These are phyloP conservation scores for Rostratula benghalensis DNA, from an alignment of 2,113 vertebrate genomes.

Conservation along the genomic window DNA sequence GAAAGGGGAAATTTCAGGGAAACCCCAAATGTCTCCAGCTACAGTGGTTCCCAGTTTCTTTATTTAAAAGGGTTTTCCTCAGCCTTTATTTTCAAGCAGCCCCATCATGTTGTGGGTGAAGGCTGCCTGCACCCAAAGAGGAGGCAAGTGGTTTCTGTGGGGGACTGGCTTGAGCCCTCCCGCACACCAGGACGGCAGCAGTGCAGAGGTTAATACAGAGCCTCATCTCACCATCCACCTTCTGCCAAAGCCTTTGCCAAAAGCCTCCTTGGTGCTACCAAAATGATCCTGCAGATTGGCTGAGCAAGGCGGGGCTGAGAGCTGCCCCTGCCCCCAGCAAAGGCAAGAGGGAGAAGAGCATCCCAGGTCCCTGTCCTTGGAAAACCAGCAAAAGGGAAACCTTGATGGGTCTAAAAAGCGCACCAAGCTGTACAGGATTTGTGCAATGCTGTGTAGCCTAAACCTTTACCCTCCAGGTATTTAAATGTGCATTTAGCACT, in stretches of 20 bases:
- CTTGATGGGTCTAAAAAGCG: neutral
- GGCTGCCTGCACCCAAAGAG: neutral
- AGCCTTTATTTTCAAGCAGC: neutral
- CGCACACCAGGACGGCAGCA: neutral
- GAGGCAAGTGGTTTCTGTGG: neutral
- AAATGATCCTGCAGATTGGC: neutral
- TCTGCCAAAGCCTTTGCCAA: neutral
- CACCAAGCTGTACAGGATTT: neutral
- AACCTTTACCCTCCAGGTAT: neutral
- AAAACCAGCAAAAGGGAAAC: neutral
- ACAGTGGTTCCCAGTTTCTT: neutral
- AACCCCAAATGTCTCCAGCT: neutral
- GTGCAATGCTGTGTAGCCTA: neutral
- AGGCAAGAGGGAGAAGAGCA: neutral
- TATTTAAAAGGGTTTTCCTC: neutral
- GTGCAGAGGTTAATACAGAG: neutral
- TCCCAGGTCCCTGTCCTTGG: neutral
- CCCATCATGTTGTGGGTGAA: neutral
- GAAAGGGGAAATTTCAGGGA: neutral
- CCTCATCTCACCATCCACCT: neutral
- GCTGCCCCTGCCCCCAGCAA: neutral
- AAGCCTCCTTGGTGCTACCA: accelerated
- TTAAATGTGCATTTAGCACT: neutral
- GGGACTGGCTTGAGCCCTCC: neutral
- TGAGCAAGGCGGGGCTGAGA: neutral